A percentile compares a stretch with the other conserved stretches of the same genome.
Evolutionary conservation across 1,140 invertebrate genomes (phyloP).

Genomic region (Panagrolaimus sp.): DNA sequence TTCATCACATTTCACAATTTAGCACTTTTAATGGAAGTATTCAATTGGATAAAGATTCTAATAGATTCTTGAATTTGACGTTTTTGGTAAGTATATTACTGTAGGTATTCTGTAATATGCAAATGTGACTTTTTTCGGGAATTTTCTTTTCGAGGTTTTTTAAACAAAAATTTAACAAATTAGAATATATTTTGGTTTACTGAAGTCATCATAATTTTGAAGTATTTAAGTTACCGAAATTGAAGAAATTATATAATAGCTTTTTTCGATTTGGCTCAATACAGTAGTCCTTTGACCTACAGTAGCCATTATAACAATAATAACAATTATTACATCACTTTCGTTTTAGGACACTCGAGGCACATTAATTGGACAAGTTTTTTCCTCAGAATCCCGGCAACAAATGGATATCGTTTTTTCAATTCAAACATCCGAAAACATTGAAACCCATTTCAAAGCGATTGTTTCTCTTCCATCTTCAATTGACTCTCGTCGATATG

Average conservation of each 20-base stretch:
- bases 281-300: background rate
- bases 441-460: constrained; percentile 21
- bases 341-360: constrained; percentile 40
- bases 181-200: no score
- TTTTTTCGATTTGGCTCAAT: no score
- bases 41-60: constrained; percentile 46
- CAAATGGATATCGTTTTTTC: constrained; percentile 43
- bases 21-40: constrained; percentile 42
- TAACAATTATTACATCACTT: no score
- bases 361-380: constrained; percentile 47
- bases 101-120: background rate
- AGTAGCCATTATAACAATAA: no score
- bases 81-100: constrained; percentile 34
- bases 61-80: constrained; percentile 50
- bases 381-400: constrained; percentile 31
- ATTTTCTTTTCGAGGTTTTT: no score
- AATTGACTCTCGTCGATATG: constrained; percentile 28
- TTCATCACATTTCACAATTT: constrained; percentile 46
- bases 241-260: no score
- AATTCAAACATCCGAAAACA: constrained; percentile 21
- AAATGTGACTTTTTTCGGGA: background rate
- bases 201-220: no score
- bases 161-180: background rate
- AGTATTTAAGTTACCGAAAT: no score
- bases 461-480: constrained; percentile 29